Evolutionary conservation across 1,140 invertebrate genomes (phyloP).

Genomic region (Uloborus diversus): DNA sequence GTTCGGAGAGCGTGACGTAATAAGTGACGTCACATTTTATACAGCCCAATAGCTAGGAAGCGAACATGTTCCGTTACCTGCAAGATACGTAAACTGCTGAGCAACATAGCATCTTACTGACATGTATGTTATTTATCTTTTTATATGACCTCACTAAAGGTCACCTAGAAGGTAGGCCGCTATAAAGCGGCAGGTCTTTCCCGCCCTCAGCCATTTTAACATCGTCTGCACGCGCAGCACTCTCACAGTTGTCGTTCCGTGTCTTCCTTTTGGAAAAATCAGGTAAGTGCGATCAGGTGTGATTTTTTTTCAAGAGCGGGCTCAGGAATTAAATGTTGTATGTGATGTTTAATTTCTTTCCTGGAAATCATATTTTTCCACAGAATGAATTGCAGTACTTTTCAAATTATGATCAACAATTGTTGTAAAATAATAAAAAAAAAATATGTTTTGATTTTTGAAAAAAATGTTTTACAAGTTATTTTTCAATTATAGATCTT

Average conservation of each 20-base stretch:
- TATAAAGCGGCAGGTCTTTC: slow-evolving; percentile 32
- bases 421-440: no score
- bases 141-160: slow-evolving; percentile 44
- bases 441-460: no score
- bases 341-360: no score
- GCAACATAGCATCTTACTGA: slow-evolving; percentile 26
- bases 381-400: no score
- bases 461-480: no score
- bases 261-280: no score
- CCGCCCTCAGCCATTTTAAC: slow-evolving; percentile 48
- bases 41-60: slow-evolving; percentile 31
- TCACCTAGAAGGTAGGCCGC: slow-evolving; percentile 34
- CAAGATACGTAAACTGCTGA: slow-evolving; percentile 42
- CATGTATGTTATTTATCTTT: slow-evolving; percentile 36
- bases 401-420: no score
- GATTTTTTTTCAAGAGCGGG: no score
- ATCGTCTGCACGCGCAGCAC: background rate
- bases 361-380: no score
- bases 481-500: no score
- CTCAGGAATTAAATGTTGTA: no score
- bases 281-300: slow-evolving; percentile 40
- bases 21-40: background rate
- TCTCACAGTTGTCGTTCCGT: no score
- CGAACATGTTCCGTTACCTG: slow-evolving; percentile 43
- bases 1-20: background rate